Evolutionary conservation across 2,888 invertebrate genomes (phyloP), one percentile per base, ranked within the genome.

Genomic region (Plemyria rubiginata): DNA sequence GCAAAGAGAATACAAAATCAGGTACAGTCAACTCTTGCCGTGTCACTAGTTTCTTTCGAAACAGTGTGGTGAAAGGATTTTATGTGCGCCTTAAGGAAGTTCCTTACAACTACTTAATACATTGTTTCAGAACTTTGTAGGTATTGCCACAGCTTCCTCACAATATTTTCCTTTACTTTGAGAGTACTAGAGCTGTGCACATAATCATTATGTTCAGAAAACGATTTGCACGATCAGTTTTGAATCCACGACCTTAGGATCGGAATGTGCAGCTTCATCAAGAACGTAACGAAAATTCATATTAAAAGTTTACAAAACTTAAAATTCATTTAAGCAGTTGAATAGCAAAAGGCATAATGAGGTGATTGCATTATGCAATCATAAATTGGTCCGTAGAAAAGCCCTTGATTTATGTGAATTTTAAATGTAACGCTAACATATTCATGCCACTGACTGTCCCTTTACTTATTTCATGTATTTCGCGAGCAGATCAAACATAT

Each of bases 1-100:
- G 49, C 45, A 57, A 46, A 62, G 54, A 53, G 62, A 62, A 62
- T 62, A 57, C 43, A 54, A 46, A 58, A 62, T 54, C 12, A 54
- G 45, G 54, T 49, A 36, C 45, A 45, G 45, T 22, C 22, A 22
- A 22, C 22, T 22, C 22, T 22, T 22, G 3, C 1, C 3, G 1
- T 22, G 1, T 22, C 22, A 22, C 22, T 2, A 2, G 1, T 22
- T 22, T 22, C 3, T 22, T 22, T 22, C 22, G 22, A 22, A 22
- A 22, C 22, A 22, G 22, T 22, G 22, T 22, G 22, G 22, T 22
- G 22, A 22, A 22, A 22, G 22, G 22, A 3, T 22, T 22, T 22
- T 22, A 22, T 22, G 22, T 3, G 22, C 22, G 22, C 22, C 22
- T 22, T 3, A 22, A 22, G 3, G 22, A 22, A 22, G 22, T 3